Evolutionary conservation across 2,888 invertebrate species (phyloP), one percentile per base, ranked within the genome.

Genomic region (Drosophila ezoana): DNA sequence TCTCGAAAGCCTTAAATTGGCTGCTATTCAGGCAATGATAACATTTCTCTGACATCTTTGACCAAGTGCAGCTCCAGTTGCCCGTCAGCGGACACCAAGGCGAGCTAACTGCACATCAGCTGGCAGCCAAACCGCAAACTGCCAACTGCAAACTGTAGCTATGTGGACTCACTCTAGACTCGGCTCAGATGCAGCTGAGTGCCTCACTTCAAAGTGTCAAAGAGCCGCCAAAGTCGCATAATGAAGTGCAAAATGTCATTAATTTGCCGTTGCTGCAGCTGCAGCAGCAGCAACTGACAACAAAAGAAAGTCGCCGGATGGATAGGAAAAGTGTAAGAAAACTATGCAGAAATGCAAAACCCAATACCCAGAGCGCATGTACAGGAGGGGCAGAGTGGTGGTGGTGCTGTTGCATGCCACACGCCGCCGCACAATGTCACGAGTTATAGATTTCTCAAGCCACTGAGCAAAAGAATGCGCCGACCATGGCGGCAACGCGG

Each of bases 151-250:
- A 40, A 28, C 51, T 52, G 13, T 52, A 35, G 35, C 38, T 28
- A 64, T 71, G 47, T 52, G 35, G 76, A 68, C 70, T 54, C 60
- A 28, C 28, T 8, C 28, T 28, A 59, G 51, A 48, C 40, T 33
- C 37, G 43, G 45, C 79, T 74, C 59, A 52, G 64, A 53, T 67
- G 74, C 85, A 77, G 87, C 72, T 81, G 85, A 87, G 79, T 85
- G 85, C 85, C 86, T 89, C 89, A 89, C 89, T 87, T 86, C 89
- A 86, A 85, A 85, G 89, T 89, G 87, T 89, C 84, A 89, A 87
- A 84, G 76, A 77, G 79, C 85, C 77, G 89, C 84, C 72, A 79
- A 72, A 79, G 81, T 79, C 84, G 85, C 89, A 86, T 89, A 89
- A 86, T 86, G 85, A 86, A 89, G 89, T 86, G 85, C 85, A 86